Evolutionary conservation across 1,140 invertebrate species (phyloP), one percentile per base, ranked within the genome.

Genomic region (Nebria ingens): DNA sequence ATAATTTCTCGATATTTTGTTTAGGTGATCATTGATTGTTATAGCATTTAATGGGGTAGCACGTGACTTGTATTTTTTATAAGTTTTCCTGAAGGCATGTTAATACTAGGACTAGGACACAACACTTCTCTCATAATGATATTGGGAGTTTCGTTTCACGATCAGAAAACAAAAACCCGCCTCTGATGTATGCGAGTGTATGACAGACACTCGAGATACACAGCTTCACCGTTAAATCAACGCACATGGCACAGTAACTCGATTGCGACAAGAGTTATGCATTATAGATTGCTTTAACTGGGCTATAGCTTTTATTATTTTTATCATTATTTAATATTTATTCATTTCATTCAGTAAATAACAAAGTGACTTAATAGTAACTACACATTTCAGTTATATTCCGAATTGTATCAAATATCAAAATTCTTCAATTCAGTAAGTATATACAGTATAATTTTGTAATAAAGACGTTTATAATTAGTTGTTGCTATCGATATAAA

Each of bases 201-300:
- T 45, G 40, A 45, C 40, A 17, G 40, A 45, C 40, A 45, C 40
- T 45, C 40, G 40, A 45, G 15, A 45, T 45, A 45, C 40, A 17
- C 17, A 45, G 15, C 6, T 17, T 6, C 40, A 45, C 40, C 13
- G 4, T 29, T 29, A 6, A 4, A 29, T 6, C 4, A 29, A 6
- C 25, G 4, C 25, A 29, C 25, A 29, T 29, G 13, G 4, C 25
- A 29, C 25, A 29, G 4, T 13, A 29, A 29, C 4, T 6, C 25
- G 4, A 4, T 29, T 29, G 4, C 13, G 13, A 29, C 4, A 4
- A 29, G 25, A 13, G 25, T 29, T 29, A n/a, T 29, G 25, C 25
- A 29, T n/a, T n/a, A n/a, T n/a, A n/a, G n/a, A n/a, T n/a, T 6
- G 25, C 25, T 29, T 29, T 29, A n/a, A n/a, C n/a, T 29, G 4